Base-by-base conservation (phyloP, 2,888 invertebrate genomes). In the Ctena decussata region DNA sequence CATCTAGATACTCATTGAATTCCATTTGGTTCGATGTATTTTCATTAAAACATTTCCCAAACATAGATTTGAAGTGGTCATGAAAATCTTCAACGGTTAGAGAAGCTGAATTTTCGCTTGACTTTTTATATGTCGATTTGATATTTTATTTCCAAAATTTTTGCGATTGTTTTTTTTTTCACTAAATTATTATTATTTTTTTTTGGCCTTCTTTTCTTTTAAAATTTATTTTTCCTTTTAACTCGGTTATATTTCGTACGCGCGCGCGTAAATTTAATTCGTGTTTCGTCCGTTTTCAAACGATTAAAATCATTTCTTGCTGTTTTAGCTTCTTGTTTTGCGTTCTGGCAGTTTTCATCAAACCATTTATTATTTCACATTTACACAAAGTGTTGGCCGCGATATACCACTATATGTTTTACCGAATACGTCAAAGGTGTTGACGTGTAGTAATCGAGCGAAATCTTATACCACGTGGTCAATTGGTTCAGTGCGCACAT, bases 81-180 rank as follows among this genome's bases (percentile, higher is more conserved):
- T 60, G 53, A 8, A 72, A 21, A 12, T 71, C 60, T 8, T 53
- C n/a, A 1, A 44, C 39, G 18, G 39, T 41, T 37, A 79, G 18
- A 5, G 24, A 41, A 21, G 53, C 32, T 3, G 79, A 57, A 21
- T 53, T 44, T 30, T 41, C 12, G 12, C n/a, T 6, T 27, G 41
- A 21, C 0, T 21, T 72, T 72, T 72, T 27, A 39, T 8, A 39
- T 72, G 57, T 27, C 72, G 72, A 32, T 53, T 71, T 39, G 15
- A 46, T 27, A 71, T 57, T 53, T 70, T n/a, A n/a, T 41, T 53
- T 72, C 71, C 71, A 78, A 49, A 78, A 78, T 27, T 78, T 27
- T 11, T 53, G 35, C 15, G 78, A 71, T 8, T 78, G 49, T 11
- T n/a, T 27, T 46, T 72, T 78, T 35, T 35, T 35, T n/a, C 71